Evolutionary conservation across 2,113 vertebrate genomes (phyloP).

Genomic region (Rhinolophus ferrumequinum): DNA sequence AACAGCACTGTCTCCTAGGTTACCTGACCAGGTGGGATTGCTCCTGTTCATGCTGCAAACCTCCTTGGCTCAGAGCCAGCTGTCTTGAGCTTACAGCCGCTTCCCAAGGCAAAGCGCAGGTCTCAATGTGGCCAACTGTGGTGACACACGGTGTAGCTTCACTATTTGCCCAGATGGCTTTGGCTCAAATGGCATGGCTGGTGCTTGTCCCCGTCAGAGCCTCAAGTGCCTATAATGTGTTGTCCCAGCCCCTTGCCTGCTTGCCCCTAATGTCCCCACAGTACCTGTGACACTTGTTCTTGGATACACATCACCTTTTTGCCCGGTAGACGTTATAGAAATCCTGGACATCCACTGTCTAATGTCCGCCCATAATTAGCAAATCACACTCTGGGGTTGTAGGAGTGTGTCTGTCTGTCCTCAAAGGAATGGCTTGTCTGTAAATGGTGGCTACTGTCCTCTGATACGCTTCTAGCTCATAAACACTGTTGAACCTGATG

Average conservation of each 20-base stretch:
- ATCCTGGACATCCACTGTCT: neutral
- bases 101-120: slow-evolving; percentile 1
- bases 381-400: neutral
- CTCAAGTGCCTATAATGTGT: slow-evolving; percentile 81
- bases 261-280: neutral
- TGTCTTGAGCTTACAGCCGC: neutral
- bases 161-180: slow-evolving; percentile 52
- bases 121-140: neutral
- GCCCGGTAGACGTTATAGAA: neutral
- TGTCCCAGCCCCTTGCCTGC: fast-evolving
- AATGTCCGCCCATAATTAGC: neutral
- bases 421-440: slow-evolving; percentile 33
- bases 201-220: slow-evolving; percentile 55
- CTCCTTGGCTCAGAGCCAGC: slow-evolving; percentile 16
- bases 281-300: neutral
- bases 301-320: neutral
- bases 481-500: neutral
- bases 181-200: slow-evolving; percentile 47
- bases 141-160: neutral
- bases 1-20: neutral
- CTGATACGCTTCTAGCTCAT: slow-evolving; percentile 30
- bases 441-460: slow-evolving; percentile 22
- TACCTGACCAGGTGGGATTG: neutral
- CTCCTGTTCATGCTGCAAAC: slow-evolving; percentile 28
- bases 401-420: neutral